Evolutionary conservation across 2,888 invertebrate species (phyloP).

Genomic region (Noctua janthe): DNA sequence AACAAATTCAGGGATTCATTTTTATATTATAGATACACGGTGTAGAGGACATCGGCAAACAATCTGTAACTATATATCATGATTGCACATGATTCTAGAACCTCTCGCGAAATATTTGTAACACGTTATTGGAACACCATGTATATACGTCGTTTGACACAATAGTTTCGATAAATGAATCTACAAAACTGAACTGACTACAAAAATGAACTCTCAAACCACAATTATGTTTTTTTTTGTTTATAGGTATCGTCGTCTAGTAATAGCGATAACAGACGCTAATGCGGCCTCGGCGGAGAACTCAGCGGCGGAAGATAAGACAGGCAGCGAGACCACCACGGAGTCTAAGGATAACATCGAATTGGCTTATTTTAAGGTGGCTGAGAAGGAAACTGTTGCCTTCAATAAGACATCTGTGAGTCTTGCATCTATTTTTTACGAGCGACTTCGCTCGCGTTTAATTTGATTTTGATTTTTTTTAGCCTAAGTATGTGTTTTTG

Average conservation of each 20-base stretch:
- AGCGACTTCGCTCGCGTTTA: background rate
- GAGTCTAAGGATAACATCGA: slow-evolving; percentile 81
- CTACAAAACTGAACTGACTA: background rate
- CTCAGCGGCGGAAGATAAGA: slow-evolving; percentile 78
- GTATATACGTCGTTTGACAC: background rate
- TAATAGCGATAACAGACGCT: slow-evolving; percentile 84
- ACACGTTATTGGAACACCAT: background rate
- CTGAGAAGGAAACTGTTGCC: slow-evolving; percentile 84
- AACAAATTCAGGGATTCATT: too few relatives aligned
- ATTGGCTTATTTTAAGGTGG: slow-evolving; percentile 79
- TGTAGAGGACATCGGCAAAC: too few relatives aligned
- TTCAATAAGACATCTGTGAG: slow-evolving; percentile 79
- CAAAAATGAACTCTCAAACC: background rate
- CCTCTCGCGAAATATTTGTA: background rate
- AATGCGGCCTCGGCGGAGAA: slow-evolving; percentile 77
- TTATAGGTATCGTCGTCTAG: slow-evolving; percentile 89
- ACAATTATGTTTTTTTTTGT: background rate
- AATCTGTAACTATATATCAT: background rate
- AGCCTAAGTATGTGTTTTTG: background rate
- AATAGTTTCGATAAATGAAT: background rate
- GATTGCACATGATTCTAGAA: background rate
- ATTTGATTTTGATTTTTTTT: background rate
- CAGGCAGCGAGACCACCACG: slow-evolving; percentile 70
- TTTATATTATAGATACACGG: too few relatives aligned
- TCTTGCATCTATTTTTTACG: background rate